These are phyloP conservation scores for Eupeodes luniger DNA, from an alignment of 2,888 invertebrate genomes.

Conservation along the genomic window DNA sequence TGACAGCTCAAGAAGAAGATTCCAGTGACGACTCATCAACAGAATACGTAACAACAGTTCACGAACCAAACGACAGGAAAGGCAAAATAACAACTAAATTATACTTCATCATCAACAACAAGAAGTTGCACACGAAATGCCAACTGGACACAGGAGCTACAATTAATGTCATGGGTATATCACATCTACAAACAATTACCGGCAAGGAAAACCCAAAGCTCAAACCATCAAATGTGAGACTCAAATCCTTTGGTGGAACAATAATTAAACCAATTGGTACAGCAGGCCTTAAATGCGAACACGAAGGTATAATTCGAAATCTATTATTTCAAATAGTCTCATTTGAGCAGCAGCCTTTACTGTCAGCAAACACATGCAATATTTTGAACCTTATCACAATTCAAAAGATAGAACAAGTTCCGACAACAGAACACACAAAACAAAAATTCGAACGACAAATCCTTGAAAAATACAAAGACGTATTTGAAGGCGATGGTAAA, in stretches of 20 bases:
- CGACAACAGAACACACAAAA: not conserved
- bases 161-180: not conserved
- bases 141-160: not conserved
- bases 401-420: not conserved
- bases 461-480: constrained; percentile 18
- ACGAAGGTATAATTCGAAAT: not conserved
- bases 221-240: not conserved
- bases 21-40: constrained; percentile 1
- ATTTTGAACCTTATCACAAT: not conserved
- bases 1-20: not conserved
- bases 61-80: not conserved
- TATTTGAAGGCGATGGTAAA: constrained; percentile 10
- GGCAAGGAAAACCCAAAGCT: constrained; percentile 1
- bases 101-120: not conserved
- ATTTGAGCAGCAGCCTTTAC: constrained; percentile 13
- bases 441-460: not conserved
- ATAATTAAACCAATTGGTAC: constrained; percentile 26
- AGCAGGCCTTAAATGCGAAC: constrained; percentile 25
- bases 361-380: constrained; percentile 8
- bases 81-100: not conserved
- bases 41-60: not conserved
- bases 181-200: not conserved
- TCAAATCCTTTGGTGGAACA: constrained; percentile 23
- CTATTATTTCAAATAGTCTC: constrained; percentile 4
- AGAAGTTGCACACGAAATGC: not conserved